Conservation (phyloP, 2,888 invertebrate species). For the Apoda limacodes region DNA sequence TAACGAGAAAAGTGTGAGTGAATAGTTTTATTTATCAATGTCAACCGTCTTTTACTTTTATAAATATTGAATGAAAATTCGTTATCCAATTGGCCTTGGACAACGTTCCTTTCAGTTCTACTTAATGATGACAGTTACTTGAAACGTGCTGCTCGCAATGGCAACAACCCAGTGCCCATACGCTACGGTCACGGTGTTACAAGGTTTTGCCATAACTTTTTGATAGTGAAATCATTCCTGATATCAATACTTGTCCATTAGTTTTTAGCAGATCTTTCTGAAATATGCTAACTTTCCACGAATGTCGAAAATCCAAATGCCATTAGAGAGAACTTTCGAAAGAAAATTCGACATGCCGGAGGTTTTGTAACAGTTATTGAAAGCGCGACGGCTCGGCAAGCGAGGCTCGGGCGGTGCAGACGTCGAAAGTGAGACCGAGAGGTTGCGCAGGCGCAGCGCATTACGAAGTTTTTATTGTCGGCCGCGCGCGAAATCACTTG, state of each 20-base stretch:
- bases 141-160: conserved; percentile 54
- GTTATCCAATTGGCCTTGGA: conserved; percentile 65
- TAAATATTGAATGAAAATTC: conserved; percentile 67
- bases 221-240: conserved; percentile 16
- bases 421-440: conserved; percentile 65
- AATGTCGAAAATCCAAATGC: conserved; percentile 26
- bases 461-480: conserved; percentile 68
- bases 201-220: conserved; percentile 28
- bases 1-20: no score
- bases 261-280: conserved; percentile 1
- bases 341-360: conserved; percentile 57
- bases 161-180: conserved; percentile 41
- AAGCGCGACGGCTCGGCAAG: conserved; percentile 49
- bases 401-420: conserved; percentile 41
- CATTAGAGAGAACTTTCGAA: conserved; percentile 46
- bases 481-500: conserved; percentile 68
- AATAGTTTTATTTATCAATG: no score
- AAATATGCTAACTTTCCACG: no score
- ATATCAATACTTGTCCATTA: conserved; percentile 2
- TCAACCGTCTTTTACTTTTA: no score
- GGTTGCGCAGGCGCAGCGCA: conserved; percentile 60
- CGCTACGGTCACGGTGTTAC: conserved; percentile 35
- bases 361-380: conserved; percentile 60
- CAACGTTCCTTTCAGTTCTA: conserved; percentile 62
- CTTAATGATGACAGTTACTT: conserved; percentile 63